Conservation (phyloP, 2,113 vertebrate genomes). For the Pterophyllum scalare region DNA sequence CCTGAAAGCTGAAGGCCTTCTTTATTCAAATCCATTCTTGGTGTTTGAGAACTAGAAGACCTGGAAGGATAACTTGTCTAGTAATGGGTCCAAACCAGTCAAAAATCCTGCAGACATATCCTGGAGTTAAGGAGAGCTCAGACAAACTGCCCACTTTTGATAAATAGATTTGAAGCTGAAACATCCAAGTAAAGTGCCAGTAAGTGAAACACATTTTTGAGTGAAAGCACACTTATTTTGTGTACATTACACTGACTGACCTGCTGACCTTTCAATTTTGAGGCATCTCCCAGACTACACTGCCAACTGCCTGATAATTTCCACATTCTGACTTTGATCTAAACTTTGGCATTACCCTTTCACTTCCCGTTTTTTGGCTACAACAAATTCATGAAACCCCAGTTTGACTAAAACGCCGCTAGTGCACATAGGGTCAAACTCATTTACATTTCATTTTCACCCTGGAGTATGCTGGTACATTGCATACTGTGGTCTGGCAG, state of each 20-base stretch:
- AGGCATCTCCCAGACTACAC: slow-evolving; percentile 10
- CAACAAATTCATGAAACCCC: slow-evolving; percentile 8
- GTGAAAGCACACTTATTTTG: too few species aligned
- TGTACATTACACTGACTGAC: neutral
- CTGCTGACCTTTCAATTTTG: neutral
- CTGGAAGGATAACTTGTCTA: too few species aligned
- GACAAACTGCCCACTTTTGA: too few species aligned
- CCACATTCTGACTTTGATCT: slow-evolving; percentile 5
- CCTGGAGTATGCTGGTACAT: neutral
- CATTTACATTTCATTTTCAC: neutral
- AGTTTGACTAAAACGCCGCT: neutral
- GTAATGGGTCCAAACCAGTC: too few species aligned
- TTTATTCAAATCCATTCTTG: too few species aligned
- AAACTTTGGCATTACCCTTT: neutral
- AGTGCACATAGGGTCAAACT: slow-evolving; percentile 20
- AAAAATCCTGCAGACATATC: too few species aligned
- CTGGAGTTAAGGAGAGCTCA: too few species aligned
- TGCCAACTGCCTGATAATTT: neutral
- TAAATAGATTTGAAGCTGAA: too few species aligned
- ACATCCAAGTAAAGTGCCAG: too few species aligned
- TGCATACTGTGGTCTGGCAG: neutral
- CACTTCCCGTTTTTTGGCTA: slow-evolving; percentile 6
- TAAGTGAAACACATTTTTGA: too few species aligned
- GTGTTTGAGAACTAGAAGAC: too few species aligned
- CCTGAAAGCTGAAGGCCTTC: too few species aligned